Evolutionary conservation across 1,140 invertebrate genomes (phyloP), one percentile per base, ranked within the genome.

Genomic region (Drosophila fuyamai): DNA sequence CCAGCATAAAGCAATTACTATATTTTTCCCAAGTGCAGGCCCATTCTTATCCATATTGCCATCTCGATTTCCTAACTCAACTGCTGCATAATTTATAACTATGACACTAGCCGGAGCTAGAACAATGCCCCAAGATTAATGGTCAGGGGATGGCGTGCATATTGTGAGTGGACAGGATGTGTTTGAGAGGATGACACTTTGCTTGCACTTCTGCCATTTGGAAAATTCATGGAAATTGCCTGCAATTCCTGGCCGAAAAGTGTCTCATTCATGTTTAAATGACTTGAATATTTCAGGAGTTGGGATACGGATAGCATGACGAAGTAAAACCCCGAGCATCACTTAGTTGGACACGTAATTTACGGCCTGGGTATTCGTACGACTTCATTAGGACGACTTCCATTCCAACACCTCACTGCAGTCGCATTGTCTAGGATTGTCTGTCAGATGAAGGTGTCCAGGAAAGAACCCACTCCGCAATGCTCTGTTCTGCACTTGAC

Each of bases 91-190:
- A 89, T 88, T 84, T 89, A 88, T 84, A 89, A 84, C 80, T 71
- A 56, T 77, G 76, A 89, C 84, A 88, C 79, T 55, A 74, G 57
- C 46, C 44, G 55, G 13, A 54, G 55, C 55, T 61, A 57, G 71
- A 85, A 82, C 82, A 83, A 89, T 89, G 84, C 61, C 63, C 57
- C 46, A 88, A 78, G 82, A 89, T 89, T 83, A 88, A 88, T 88
- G 83, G 72, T 74, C 59, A 70, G 40, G 29, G 50, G 9, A 41
- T 56, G 44, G 65, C 51, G 23, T 71, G 53, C 43, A 65, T 53
- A 50, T 36, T 66, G 60, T 66, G 38, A 18, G 29, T 27, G 44
- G 61, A 43, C 74, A 79, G 76, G 76, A 80, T 80, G 70, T 75
- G 60, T 58, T 48, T 59, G 38, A 51, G 44, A 47, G 55, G 56